Evolutionary conservation across 1,140 invertebrate genomes (phyloP), one percentile per base, ranked within the genome.

Genomic region (Liolophura sinensis): DNA sequence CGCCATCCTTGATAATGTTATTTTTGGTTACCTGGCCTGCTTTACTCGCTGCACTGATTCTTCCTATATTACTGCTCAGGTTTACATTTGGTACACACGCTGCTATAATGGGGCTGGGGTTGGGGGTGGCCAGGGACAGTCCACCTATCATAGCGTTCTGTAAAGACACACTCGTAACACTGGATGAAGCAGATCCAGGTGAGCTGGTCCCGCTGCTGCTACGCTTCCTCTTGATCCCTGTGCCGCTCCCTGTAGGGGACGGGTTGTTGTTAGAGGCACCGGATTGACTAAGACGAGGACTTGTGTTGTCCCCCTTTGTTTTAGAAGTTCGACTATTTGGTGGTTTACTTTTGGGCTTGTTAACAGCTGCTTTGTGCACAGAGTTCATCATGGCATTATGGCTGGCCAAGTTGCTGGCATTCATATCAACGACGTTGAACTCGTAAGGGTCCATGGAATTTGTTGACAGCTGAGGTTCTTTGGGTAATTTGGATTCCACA

Each of bases 361-460:
- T 40, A 40, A 40, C 31, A 9, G 31, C 31, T 40, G 62, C 46
- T 22, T 60, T 64, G 60, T 67, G 61, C 15, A 58, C 51, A 58
- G 67, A 64, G 59, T 68, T 72, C 57, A 70, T 64, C 65, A 62
- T 68, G 61, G 67, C 47, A 56, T 61, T 74, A 66, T 68, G 67
- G 31, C 72, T 69, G n/a, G 54, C 62, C 18, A 60, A 46, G 25
- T 58, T 47, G 59, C 64, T 61, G 25, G 67, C 59, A 52, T 64
- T 66, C 24, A 62, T 62, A 61, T 81, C 78, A 40, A 78, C 50
- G 49, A 71, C 62, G 47, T 71, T 76, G 65, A 82, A 82, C 51
- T 81, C 80, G 68, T 82, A 82, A 0, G 80, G 80, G 65, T 82
- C 80, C 59, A 77, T 73, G 27, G 75, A 76, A 58, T 70, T 76